Evolutionary conservation across 2,113 vertebrate species (phyloP), one percentile per base, ranked within the genome.

Genomic region (Melanerpes aurifrons): DNA sequence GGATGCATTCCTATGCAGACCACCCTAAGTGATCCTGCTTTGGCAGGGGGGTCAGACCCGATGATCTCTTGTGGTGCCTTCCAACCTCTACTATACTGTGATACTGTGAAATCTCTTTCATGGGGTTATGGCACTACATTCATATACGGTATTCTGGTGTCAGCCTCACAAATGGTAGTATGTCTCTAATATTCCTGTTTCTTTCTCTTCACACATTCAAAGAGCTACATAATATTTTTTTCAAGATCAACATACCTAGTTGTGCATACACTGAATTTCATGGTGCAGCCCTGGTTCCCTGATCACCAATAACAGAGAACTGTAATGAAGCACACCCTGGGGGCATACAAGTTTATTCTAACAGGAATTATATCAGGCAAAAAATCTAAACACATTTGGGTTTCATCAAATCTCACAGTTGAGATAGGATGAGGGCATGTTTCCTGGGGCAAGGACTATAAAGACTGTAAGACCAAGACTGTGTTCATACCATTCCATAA

Each of bases 131-230:
- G 40, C 15, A 45, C 19, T 31, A 74, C 3, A 47, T 3, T 7
- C 15, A 15, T 25, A 26, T 2, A 3, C 4, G 3, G 7, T 62
- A 62, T 66, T 77, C 32, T 0, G 0, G 14, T 26, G 26, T 40
- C 54, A 86, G 29, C 16, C 22, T 62, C 20, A 58, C 22, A 83
- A 89, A 71, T 21, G 16, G 12, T 40, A 83, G 20, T 6, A 61
- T 79, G 9, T 86, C 26, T 32, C 5, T 14, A 70, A 28, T 67
- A 53, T 40, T 70, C 29, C 58, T 73, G 24, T 45, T 72, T 59
- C 13, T 89, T 54, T 82, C 43, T 7, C 16, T 85, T 75, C 45
- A 53, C 40, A 31, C 6, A 28, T 58, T 8, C 7, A 19, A 70
- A 45, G 12, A 61, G 1, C 8, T 32, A 35, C 8, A 21, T 45